Evolutionary conservation across 2,888 invertebrate genomes (phyloP), one percentile per base, ranked within the genome.

Genomic region (Andrena dorsata): DNA sequence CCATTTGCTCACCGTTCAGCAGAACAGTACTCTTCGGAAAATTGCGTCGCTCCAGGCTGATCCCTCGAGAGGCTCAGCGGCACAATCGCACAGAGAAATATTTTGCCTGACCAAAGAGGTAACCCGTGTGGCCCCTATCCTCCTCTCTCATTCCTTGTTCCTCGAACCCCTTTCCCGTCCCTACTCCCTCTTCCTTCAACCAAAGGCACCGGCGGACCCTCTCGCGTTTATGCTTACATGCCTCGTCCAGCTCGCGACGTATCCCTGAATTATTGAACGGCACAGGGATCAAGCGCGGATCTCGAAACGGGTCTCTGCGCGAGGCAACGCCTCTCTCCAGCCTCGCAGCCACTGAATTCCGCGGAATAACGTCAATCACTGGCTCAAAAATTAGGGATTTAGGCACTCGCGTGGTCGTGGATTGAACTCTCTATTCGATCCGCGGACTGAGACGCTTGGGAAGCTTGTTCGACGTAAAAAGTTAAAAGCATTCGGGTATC

Each of bases 91-190:
- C 80, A 76, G 90, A 90, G 91, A 91, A 90, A 91, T 91, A 91
- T 91, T 91, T 90, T 87, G 88, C 86, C 91, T 82, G 90, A 85
- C 86, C 86, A 88, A 89, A 90, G 88, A 89, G 86, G 86, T 86
- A 88, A 86, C 86, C 85, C 77, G 76, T 82, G 76, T 26, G 23
- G 56, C 74, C 83, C 84, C 80, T 80, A 68, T 80, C 75, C 79
- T 72, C 82, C 78, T 76, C 74, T 82, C 79, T 65, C 77, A 7
- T 63, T 77, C 76, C 65, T 60, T 78, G 60, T 53, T 69, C 56
- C 72, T 77, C 65, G 47, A 65, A 69, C 78, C 75, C 82, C 63
- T 41, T 72, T 72, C 70, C 79, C 71, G 41, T 56, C 76, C 85
- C 61, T 73, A 71, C 77, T 78, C 71, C 73, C 76, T 82, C 75